Conservation (phyloP, 2,888 invertebrate genomes). For the Branchellion lobata region DNA sequence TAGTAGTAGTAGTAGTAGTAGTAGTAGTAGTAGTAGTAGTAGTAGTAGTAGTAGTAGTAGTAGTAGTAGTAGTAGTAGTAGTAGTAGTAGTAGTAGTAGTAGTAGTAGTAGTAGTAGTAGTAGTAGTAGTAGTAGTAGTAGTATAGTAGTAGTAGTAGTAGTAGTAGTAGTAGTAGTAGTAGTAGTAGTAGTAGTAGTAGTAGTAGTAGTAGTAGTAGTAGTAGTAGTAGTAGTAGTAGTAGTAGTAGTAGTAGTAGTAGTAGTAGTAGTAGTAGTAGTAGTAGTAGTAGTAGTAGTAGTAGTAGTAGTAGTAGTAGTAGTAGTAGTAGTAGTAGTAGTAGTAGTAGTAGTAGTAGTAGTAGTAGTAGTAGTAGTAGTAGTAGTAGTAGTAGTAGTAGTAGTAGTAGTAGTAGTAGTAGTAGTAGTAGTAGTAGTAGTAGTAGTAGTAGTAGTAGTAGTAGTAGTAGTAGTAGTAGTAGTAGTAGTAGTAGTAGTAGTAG, state of each 20-base stretch:
- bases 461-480: slow-evolving; percentile 29
- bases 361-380: slow-evolving; percentile 29
- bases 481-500: slow-evolving; percentile 29
- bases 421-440: slow-evolving; percentile 29
- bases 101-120: slow-evolving; percentile 29
- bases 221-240: slow-evolving; percentile 29
- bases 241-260: slow-evolving; percentile 29
- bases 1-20: slow-evolving; percentile 18
- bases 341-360: slow-evolving; percentile 36
- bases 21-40: slow-evolving; percentile 19
- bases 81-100: slow-evolving; percentile 29
- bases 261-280: slow-evolving; percentile 29
- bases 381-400: slow-evolving; percentile 26
- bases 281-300: slow-evolving; percentile 17
- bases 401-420: slow-evolving; percentile 26
- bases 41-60: slow-evolving; percentile 20
- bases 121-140: slow-evolving; percentile 29
- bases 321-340: slow-evolving; percentile 48
- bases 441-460: slow-evolving; percentile 23
- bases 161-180: slow-evolving; percentile 29
- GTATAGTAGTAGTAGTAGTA: slow-evolving; percentile 26
- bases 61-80: slow-evolving; percentile 29
- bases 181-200: slow-evolving; percentile 23
- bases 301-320: slow-evolving; percentile 48
- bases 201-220: slow-evolving; percentile 29